These are phyloP conservation scores for Heliconius himera DNA, from an alignment of 1,140 invertebrate species.

Conservation along the genomic window DNA sequence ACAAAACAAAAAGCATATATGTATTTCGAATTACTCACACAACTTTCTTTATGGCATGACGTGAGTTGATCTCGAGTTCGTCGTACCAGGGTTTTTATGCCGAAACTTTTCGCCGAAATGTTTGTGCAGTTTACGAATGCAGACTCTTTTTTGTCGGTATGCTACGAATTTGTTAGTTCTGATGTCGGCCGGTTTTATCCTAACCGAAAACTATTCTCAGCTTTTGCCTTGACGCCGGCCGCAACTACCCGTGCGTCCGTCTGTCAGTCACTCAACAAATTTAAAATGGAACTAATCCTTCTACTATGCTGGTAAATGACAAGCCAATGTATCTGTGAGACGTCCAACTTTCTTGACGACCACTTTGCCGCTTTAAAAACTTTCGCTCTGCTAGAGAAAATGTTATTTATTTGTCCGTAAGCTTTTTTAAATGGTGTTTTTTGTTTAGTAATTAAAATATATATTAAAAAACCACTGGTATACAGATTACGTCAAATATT, in stretches of 20 bases:
- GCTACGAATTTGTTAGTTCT: constrained; percentile 19
- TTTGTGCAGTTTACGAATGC: constrained; percentile 30
- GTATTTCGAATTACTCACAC: background rate
- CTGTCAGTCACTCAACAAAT: constrained; percentile 21
- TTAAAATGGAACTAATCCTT: constrained; percentile 29
- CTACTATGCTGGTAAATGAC: constrained; percentile 24
- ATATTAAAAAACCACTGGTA: background rate
- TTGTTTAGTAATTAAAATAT: constrained; percentile 9
- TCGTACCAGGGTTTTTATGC: constrained; percentile 30
- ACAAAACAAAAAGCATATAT: background rate
- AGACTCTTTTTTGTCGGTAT: constrained; percentile 21
- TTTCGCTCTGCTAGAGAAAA: constrained; percentile 29
- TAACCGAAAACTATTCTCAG: constrained; percentile 27
- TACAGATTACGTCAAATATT: too few relatives aligned
- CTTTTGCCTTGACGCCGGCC: constrained; percentile 22
- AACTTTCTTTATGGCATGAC: constrained; percentile 8
- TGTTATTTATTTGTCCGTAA: background rate
- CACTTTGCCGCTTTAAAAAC: constrained; percentile 18
- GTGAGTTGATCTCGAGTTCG: constrained; percentile 35
- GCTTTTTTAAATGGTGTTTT: background rate
- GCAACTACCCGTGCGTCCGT: background rate
- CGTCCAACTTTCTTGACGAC: constrained; percentile 22
- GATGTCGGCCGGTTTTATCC: constrained; percentile 19
- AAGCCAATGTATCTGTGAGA: constrained; percentile 16
- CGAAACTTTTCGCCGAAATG: constrained; percentile 31